Conservation (phyloP, 2,113 vertebrate genomes). For the Cyprinus carpio region DNA sequence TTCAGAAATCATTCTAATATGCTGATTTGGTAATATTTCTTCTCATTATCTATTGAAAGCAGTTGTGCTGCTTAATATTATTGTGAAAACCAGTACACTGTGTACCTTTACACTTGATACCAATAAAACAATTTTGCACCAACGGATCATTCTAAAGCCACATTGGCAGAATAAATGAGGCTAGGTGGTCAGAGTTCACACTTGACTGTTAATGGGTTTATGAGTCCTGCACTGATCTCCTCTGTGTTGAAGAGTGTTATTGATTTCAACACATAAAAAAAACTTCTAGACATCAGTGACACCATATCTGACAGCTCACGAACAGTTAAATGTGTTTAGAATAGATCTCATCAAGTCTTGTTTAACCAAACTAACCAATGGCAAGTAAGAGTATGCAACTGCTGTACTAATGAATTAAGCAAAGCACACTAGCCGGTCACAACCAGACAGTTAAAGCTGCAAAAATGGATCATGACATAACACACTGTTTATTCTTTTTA, state of each 20-base stretch:
- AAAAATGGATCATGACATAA: background rate
- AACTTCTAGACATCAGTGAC: background rate
- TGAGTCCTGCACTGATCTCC: no score
- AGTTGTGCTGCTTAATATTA: background rate
- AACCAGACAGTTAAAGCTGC: background rate
- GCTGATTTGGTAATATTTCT: background rate
- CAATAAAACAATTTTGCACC: background rate
- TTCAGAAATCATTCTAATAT: background rate
- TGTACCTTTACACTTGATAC: background rate
- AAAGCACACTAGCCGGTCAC: background rate
- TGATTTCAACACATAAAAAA: constrained; percentile 1
- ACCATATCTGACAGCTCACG: no score
- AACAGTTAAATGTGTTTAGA: background rate
- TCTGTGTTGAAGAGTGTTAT: background rate
- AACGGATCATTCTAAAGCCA: background rate
- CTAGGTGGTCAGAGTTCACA: background rate
- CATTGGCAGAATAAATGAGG: background rate
- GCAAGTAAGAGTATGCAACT: background rate
- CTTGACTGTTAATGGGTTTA: background rate
- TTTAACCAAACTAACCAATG: background rate
- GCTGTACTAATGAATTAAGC: constrained; percentile 6
- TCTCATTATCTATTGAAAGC: no score
- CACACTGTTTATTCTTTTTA: background rate
- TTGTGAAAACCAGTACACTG: background rate
- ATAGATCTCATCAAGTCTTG: background rate